phyloP scores from a whole-genome alignment of 2,888 invertebrate genomes.

The Bombylius discolor region DNA sequence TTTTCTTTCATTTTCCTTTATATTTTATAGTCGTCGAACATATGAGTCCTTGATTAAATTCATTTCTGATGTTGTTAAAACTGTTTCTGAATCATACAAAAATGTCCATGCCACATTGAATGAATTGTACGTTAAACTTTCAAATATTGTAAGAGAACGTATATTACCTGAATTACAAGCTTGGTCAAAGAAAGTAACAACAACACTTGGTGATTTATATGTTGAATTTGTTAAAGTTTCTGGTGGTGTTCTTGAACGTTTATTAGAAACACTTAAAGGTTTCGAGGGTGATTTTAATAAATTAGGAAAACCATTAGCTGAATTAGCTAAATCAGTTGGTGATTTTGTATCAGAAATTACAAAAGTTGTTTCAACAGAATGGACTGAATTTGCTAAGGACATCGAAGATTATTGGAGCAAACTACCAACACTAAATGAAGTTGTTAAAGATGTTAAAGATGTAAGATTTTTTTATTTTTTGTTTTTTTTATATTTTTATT shows the following conservation, averaged over 20 bases:
- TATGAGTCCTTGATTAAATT: conserved; percentile 19
- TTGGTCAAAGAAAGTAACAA: conserved; percentile 16
- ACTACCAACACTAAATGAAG: conserved; percentile 34
- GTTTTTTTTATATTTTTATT: background rate
- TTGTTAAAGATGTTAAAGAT: conserved; percentile 19
- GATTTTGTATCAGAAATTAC: conserved; percentile 34
- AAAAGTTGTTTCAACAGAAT: conserved; percentile 28
- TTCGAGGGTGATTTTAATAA: conserved; percentile 27
- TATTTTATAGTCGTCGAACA: conserved; percentile 18
- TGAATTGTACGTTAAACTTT: conserved; percentile 31
- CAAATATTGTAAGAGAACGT: conserved; percentile 35
- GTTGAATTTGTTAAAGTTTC: conserved; percentile 19
- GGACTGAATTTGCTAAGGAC: conserved; percentile 22
- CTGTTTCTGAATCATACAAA: conserved; percentile 29
- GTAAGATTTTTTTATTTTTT: background rate
- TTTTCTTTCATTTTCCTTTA: background rate
- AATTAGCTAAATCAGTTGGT: conserved; percentile 28
- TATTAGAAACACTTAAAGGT: conserved; percentile 22
- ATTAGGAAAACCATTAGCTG: conserved; percentile 33
- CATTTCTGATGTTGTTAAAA: conserved; percentile 36
- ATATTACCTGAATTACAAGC: conserved; percentile 32
- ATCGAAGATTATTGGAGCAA: conserved; percentile 41
- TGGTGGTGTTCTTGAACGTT: conserved; percentile 9
- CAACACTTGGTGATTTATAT: conserved; percentile 21
- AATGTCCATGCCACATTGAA: conserved; percentile 34